Conservation (phyloP, 2,797 vertebrate species). For the Danio albolineatus region DNA sequence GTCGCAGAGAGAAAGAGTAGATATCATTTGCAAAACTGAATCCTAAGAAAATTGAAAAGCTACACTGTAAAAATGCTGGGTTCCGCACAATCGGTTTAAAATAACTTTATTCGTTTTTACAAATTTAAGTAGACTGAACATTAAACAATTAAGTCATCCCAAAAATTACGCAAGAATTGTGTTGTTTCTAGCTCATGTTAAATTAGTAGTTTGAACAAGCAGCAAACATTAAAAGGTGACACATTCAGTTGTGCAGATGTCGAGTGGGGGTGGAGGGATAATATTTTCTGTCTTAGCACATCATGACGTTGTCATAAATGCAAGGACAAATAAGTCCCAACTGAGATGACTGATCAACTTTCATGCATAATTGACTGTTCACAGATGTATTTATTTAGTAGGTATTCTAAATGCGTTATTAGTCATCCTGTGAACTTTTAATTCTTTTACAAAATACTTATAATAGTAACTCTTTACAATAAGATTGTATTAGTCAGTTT, state of each 20-base stretch:
- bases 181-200: too few species aligned
- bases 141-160: too few species aligned
- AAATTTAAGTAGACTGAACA: too few species aligned
- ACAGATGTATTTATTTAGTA: background rate
- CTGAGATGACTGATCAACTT: slow-evolving; percentile 17
- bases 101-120: too few species aligned
- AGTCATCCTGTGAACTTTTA: background rate
- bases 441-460: too few species aligned
- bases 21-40: slow-evolving; percentile 44
- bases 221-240: slow-evolving; percentile 46
- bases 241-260: slow-evolving; percentile 24
- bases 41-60: slow-evolving; percentile 32
- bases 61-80: too few species aligned
- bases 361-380: background rate
- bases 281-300: slow-evolving; percentile 39
- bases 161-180: too few species aligned
- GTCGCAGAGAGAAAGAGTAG: slow-evolving; percentile 31
- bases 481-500: too few species aligned
- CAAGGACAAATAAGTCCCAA: background rate
- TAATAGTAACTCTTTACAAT: too few species aligned
- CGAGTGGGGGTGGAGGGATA: slow-evolving; percentile 18
- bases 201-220: too few species aligned
- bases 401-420: background rate
- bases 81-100: too few species aligned
- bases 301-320: slow-evolving; percentile 30